Conservation (phyloP, 2,797 vertebrate genomes). For the Falco naumanni region DNA sequence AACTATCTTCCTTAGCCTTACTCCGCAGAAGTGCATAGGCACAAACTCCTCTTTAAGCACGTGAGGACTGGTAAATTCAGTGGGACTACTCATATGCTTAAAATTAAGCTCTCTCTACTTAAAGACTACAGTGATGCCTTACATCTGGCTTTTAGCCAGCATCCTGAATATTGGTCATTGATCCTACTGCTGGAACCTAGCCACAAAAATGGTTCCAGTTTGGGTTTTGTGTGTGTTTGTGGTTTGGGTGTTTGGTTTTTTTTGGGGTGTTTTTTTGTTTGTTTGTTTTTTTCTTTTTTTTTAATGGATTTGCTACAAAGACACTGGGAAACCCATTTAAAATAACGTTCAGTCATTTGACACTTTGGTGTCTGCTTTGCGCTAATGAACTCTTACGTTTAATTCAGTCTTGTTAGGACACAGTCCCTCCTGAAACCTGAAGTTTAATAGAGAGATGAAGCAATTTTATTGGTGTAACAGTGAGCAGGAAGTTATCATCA, state of each 20-base stretch:
- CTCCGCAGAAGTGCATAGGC: not conserved
- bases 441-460: constrained; percentile 65
- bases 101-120: constrained; percentile 47
- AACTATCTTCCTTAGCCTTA: not conserved
- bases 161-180: constrained; percentile 52
- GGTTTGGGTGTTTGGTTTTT: not conserved
- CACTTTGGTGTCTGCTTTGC: constrained; percentile 47
- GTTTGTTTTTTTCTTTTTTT: not conserved
- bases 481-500: constrained; percentile 74
- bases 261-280: not conserved
- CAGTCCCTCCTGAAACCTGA: constrained; percentile 56
- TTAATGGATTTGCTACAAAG: constrained; percentile 43
- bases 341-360: constrained; percentile 39
- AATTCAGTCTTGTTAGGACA: constrained; percentile 58
- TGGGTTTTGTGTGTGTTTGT: not conserved
- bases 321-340: constrained; percentile 9
- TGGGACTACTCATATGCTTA: constrained; percentile 25
- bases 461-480: constrained; percentile 41
- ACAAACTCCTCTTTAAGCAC: not conserved
- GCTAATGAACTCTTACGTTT: constrained; percentile 60
- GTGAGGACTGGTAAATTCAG: constrained; percentile 21
- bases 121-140: constrained; percentile 4
- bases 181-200: not conserved
- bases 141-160: constrained; percentile 1
- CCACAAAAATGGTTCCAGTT: constrained; percentile 27